Conservation (phyloP, 2,888 invertebrate species). For the Sminthurinus aureus region DNA sequence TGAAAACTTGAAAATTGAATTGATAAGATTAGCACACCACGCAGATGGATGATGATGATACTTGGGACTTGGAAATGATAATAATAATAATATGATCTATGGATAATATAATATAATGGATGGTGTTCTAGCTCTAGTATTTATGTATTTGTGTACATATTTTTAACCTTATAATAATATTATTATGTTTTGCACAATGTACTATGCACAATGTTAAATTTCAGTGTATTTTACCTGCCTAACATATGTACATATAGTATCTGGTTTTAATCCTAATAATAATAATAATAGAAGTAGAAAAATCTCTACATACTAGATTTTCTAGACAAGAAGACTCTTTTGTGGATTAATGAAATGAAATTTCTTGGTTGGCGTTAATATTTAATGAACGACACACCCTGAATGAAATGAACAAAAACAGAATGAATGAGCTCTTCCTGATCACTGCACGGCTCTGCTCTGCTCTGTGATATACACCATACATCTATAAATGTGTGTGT, state of each 20-base stretch:
- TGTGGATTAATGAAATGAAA: constrained; percentile 44
- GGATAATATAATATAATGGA: too few relatives aligned
- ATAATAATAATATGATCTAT: not conserved
- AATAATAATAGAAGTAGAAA: constrained; percentile 8
- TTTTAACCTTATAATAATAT: too few relatives aligned
- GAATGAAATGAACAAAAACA: constrained; percentile 27
- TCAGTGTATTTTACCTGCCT: not conserved
- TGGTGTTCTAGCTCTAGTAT: too few relatives aligned
- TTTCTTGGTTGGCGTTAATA: constrained; percentile 48
- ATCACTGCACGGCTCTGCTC: constrained; percentile 28
- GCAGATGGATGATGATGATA: constrained; percentile 13
- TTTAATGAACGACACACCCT: constrained; percentile 51
- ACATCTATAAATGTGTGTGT: too few relatives aligned
- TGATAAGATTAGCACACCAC: constrained; percentile 24
- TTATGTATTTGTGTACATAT: too few relatives aligned
- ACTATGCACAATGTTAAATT: too few relatives aligned
- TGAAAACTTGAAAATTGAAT: constrained; percentile 14
- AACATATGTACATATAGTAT: not conserved
- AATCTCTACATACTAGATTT: constrained; percentile 16
- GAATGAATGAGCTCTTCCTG: constrained; percentile 37
- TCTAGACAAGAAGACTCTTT: constrained; percentile 22
- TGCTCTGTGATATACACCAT: not conserved
- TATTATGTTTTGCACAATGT: too few relatives aligned
- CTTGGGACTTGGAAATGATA: not conserved
- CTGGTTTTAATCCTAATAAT: not conserved